These are phyloP conservation scores for Acrobasis consociella DNA, from an alignment of 2,888 invertebrate genomes.

Conservation along the genomic window DNA sequence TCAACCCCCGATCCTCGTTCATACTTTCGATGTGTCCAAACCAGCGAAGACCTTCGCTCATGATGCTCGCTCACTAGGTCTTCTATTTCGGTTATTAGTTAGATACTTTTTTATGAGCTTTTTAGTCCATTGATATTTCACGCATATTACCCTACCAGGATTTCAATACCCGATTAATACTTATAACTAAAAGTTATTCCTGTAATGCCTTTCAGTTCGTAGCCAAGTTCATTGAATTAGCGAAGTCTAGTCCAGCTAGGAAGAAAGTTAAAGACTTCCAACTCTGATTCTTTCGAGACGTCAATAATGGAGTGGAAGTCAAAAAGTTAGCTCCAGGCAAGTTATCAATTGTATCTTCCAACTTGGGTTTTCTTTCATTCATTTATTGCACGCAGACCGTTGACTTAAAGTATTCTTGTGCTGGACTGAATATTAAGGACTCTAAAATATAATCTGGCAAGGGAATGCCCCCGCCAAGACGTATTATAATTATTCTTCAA, in stretches of 20 bases:
- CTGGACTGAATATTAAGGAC: background rate
- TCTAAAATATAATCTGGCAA: too few species aligned
- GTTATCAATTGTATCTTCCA: slow-evolving; percentile 74
- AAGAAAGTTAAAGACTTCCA: slow-evolving; percentile 47
- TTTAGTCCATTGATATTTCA: background rate
- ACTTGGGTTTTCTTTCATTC: slow-evolving; percentile 68
- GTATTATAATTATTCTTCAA: too few species aligned
- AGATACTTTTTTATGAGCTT: too few species aligned
- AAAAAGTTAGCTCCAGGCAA: slow-evolving; percentile 69
- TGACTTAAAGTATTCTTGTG: background rate
- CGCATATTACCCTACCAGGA: background rate
- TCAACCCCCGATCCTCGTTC: too few species aligned
- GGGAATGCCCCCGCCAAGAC: too few species aligned
- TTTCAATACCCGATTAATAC: background rate
- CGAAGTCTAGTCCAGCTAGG: slow-evolving; percentile 36
- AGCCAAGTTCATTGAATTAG: slow-evolving; percentile 13
- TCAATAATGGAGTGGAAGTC: slow-evolving; percentile 68
- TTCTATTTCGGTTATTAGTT: too few species aligned
- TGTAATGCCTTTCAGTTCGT: slow-evolving; percentile 9
- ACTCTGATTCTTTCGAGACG: slow-evolving; percentile 49
- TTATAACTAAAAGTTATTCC: background rate
- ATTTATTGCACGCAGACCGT: slow-evolving; percentile 68
- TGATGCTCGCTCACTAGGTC: too few species aligned
- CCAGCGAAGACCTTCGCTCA: too few species aligned
- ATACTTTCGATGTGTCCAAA: too few species aligned